phyloP scores from a whole-genome alignment of 2,888 invertebrate genomes.

The Agrenia bidenticulata region DNA sequence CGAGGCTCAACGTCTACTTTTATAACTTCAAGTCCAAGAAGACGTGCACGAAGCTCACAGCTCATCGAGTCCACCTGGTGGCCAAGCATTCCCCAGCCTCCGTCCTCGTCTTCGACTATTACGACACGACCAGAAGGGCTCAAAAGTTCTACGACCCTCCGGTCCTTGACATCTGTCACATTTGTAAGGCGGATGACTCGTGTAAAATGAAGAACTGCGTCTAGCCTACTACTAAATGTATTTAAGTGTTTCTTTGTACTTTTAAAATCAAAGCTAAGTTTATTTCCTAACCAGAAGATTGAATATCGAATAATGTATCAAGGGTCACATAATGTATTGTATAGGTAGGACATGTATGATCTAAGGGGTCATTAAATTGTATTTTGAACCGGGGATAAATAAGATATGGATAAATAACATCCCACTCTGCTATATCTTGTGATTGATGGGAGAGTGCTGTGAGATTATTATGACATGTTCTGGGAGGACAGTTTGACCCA shows the following conservation, averaged over 20 bases:
- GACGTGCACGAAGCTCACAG: conserved; percentile 79
- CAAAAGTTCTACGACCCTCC: conserved; percentile 14
- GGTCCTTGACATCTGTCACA: conserved; percentile 8
- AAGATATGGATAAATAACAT: too few species aligned
- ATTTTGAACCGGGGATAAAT: too few species aligned
- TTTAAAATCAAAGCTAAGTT: too few species aligned
- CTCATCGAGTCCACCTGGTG: conserved; percentile 77
- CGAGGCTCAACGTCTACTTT: conserved; percentile 69
- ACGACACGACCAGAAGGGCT: conserved; percentile 64
- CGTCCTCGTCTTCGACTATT: conserved; percentile 83
- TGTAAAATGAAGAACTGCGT: conserved; percentile 19
- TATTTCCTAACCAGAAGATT: too few species aligned
- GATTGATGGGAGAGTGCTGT: too few species aligned
- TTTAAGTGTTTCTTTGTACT: neutral
- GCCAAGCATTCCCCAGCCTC: conserved; percentile 82
- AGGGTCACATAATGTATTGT: too few species aligned
- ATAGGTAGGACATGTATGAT: too few species aligned
- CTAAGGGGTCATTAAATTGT: too few species aligned
- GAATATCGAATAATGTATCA: too few species aligned
- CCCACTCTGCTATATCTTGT: too few species aligned
- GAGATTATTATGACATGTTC: too few species aligned
- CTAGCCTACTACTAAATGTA: neutral
- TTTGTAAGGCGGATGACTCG: conserved; percentile 12
- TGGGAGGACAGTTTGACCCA: neutral
- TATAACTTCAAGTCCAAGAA: conserved; percentile 63